Base-by-base conservation (phyloP, 2,888 invertebrate species). In the Monoplex corrugatus region DNA sequence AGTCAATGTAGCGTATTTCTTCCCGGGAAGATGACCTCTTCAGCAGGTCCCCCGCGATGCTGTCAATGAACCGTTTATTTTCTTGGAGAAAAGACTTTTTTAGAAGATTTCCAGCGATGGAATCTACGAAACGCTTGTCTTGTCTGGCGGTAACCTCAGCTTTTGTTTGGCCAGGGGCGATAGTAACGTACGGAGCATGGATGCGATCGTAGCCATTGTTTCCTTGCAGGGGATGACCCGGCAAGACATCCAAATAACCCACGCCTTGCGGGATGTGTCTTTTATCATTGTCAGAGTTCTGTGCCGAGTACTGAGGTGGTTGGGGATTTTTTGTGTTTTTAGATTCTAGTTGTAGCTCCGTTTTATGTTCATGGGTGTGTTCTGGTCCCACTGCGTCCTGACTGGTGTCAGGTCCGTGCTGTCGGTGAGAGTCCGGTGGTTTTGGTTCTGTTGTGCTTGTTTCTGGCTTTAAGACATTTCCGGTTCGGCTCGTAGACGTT, bases 81-180 rank as follows among this genome's bases (percentile, higher is more conserved):
- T 78, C 28, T 32, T 35, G 13, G 32, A 50, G 40, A 35, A 23
- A 16, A 19, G 75, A 40, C 38, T 28, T 87, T 35, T 75, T 87
- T 43, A 87, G n/a, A 28, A 87, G 87, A 40, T 87, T 50, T 40
- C 87, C 80, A 19, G 87, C 78, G n/a, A 87, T 57, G 6, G 87
- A 82, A 63, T 87, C 87, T 2, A 78, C 16, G 63, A 57, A 87
- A 10, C 87, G 45, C 57, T 87, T 80, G 35, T 50, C 63, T 38
- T 16, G n/a, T 28, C 28, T 68, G 8, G 28, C 23, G 0, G n/a
- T 8, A 68, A n/a, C 68, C 3, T 8, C 68, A n/a, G 68, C 68
- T 68, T 8, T 28, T n/a, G 28, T 8, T 1, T 28, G 3, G n/a
- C 28, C 16, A 28, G 23, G 28, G n/a, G 8, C 68, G 8, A n/a